Evolutionary conservation across 1,140 invertebrate species (phyloP).

Genomic region (Drosophila ficusphila): DNA sequence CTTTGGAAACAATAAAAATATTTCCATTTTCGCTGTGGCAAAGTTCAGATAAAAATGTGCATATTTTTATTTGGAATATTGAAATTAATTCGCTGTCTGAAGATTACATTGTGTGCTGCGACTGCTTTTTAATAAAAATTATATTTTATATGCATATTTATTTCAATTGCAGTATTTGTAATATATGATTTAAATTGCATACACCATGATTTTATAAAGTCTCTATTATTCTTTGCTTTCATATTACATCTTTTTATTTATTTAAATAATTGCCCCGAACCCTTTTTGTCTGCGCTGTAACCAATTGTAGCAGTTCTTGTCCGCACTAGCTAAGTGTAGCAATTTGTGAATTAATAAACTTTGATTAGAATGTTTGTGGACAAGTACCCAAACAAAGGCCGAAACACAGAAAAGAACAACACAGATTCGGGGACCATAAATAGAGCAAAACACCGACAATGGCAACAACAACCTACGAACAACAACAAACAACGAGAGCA

Average conservation of each 20-base stretch:
- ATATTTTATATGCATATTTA: background rate
- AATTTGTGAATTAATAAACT: constrained; percentile 78
- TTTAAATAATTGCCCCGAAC: background rate
- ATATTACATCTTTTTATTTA: background rate
- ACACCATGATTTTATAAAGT: too few species aligned
- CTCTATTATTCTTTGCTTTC: too few species aligned
- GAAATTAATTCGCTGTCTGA: background rate
- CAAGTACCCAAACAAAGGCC: constrained; percentile 55
- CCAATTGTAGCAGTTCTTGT: background rate
- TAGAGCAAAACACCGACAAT: constrained; percentile 51
- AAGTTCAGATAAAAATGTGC: constrained; percentile 4
- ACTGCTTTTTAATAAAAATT: too few species aligned
- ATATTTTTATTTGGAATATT: background rate
- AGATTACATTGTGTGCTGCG: background rate
- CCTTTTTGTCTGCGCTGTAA: background rate
- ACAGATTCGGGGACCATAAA: constrained; percentile 45
- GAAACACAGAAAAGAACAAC: constrained; percentile 21
- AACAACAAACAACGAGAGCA: constrained; percentile 8
- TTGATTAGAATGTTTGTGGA: constrained; percentile 67
- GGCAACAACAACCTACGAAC: constrained; percentile 16
- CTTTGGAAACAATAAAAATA: constrained; percentile 10
- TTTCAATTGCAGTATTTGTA: too few species aligned
- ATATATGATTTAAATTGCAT: too few species aligned
- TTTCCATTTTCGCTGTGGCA: constrained; percentile 3
- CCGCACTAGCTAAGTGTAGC: constrained; percentile 48